Conservation (phyloP, 2,888 invertebrate species). For the Sisyra terminalis region DNA sequence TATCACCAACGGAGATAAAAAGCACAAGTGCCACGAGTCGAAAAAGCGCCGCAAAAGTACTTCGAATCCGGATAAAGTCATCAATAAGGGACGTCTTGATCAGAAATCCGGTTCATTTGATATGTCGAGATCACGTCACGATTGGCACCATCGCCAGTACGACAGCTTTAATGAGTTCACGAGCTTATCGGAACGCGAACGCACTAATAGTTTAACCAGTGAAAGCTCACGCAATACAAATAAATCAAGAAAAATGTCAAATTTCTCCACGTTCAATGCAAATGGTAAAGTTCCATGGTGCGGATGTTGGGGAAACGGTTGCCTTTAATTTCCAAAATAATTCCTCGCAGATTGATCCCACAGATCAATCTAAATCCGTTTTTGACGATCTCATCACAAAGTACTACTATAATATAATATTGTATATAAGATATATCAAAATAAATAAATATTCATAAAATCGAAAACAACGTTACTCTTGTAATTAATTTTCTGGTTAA, state of each 20-base stretch:
- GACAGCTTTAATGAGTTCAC: slow-evolving; percentile 22
- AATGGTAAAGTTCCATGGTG: slow-evolving; percentile 65
- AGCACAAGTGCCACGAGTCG: slow-evolving; percentile 25
- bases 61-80: slow-evolving; percentile 14
- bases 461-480: too few relatives aligned
- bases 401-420: too few relatives aligned
- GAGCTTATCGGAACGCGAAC: slow-evolving; percentile 40
- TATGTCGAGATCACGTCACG: slow-evolving; percentile 11
- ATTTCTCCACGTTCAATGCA: slow-evolving; percentile 37
- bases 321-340: slow-evolving; percentile 30
- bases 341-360: too few relatives aligned
- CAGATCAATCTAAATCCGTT: too few relatives aligned
- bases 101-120: slow-evolving; percentile 3
- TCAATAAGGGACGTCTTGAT: slow-evolving; percentile 3
- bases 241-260: slow-evolving; percentile 44
- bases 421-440: too few relatives aligned
- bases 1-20: slow-evolving; percentile 18
- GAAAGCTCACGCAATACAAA: slow-evolving; percentile 39
- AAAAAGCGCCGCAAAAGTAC: slow-evolving; percentile 17
- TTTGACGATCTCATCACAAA: too few relatives aligned
- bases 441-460: too few relatives aligned
- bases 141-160: slow-evolving; percentile 15
- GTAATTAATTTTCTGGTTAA: too few relatives aligned
- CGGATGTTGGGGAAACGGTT: slow-evolving; percentile 73
- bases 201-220: slow-evolving; percentile 45